These are phyloP conservation scores for Apodemus sylvaticus DNA, from an alignment of 2,113 vertebrate genomes.

Conservation along the genomic window DNA sequence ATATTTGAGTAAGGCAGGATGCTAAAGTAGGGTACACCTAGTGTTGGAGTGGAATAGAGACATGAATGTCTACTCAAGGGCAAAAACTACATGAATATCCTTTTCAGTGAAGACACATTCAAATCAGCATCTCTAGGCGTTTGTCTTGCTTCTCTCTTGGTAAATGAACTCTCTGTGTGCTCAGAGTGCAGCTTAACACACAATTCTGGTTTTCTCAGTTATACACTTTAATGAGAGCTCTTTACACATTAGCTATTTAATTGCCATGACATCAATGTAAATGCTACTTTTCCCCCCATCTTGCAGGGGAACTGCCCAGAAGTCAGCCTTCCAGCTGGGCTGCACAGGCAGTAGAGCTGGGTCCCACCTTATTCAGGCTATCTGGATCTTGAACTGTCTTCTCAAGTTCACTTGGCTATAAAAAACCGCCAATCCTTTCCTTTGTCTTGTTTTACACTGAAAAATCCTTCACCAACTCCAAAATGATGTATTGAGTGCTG, in stretches of 20 bases:
- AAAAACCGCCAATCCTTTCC: background rate
- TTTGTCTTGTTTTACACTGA: background rate
- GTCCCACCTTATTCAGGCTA: background rate
- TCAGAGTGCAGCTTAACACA: background rate
- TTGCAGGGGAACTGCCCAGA: background rate
- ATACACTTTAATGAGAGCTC: background rate
- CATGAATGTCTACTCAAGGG: background rate
- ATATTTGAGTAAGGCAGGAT: background rate
- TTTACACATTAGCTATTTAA: background rate
- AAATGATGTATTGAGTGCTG: background rate
- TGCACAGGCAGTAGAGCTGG: background rate
- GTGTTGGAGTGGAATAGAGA: background rate
- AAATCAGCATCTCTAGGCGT: background rate
- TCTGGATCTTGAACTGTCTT: background rate
- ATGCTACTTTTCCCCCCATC: background rate
- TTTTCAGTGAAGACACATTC: background rate
- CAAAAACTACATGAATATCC: background rate
- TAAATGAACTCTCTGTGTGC: background rate
- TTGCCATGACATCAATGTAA: background rate
- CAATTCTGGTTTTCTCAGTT: background rate
- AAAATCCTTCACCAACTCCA: background rate
- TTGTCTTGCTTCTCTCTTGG: background rate
- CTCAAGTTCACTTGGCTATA: background rate
- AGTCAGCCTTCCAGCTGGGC: background rate
- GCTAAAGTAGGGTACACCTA: rapidly evolving